phyloP scores from a whole-genome alignment of 2,888 invertebrate genomes.

The Stomorhina lunata region DNA sequence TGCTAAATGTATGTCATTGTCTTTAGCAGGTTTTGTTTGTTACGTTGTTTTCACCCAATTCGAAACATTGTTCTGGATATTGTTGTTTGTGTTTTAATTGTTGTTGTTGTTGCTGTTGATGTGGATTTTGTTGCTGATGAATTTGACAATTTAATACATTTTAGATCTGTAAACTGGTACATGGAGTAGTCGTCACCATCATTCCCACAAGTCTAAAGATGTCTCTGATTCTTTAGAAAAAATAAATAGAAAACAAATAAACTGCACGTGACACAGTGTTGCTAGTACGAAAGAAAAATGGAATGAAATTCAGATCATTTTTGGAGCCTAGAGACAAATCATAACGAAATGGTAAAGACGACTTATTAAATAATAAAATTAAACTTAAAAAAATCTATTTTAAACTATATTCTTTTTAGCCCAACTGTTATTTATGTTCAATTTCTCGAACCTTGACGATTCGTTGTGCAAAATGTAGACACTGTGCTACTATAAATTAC shows the following conservation, averaged over 20 bases:
- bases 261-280: slow-evolving; percentile 28
- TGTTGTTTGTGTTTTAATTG: not conserved
- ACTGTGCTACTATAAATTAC: slow-evolving; percentile 28
- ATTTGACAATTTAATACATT: slow-evolving; percentile 59
- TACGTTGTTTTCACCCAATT: not conserved
- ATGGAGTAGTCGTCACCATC: not conserved
- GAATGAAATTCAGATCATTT: too few relatives aligned
- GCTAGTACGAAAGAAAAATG: too few relatives aligned
- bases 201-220: not conserved
- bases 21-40: slow-evolving; percentile 5
- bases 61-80: not conserved
- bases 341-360: too few relatives aligned
- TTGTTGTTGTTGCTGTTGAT: not conserved
- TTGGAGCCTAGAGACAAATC: too few relatives aligned
- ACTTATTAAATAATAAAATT: too few relatives aligned
- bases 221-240: not conserved
- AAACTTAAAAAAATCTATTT: too few relatives aligned
- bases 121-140: slow-evolving; percentile 19
- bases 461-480: too few relatives aligned
- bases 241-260: slow-evolving; percentile 13
- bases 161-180: slow-evolving; percentile 41
- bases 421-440: too few relatives aligned
- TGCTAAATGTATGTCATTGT: slow-evolving; percentile 47
- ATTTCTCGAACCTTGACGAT: too few relatives aligned
- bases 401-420: too few relatives aligned